Conservation (phyloP, 2,888 invertebrate species). For the Tillus elongatus region DNA sequence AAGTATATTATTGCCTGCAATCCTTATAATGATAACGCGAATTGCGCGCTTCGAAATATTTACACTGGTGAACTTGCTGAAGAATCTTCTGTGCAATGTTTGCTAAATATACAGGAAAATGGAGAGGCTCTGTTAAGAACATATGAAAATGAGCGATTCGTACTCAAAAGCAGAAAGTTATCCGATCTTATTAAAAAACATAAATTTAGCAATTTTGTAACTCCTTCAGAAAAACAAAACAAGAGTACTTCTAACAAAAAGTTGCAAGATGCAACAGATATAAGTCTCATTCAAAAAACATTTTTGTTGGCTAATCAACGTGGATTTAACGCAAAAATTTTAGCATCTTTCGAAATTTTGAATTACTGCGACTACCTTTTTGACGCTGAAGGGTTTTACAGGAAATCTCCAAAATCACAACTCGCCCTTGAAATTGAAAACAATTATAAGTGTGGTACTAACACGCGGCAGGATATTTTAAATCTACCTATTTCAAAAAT, state of each 20-base stretch:
- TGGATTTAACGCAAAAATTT: conserved; percentile 13
- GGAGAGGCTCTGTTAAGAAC: conserved; percentile 16
- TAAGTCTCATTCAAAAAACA: conserved; percentile 15
- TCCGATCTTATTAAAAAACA: conserved; percentile 11
- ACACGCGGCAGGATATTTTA: too few species aligned
- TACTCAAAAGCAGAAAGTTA: conserved; percentile 13
- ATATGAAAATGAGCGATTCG: conserved; percentile 18
- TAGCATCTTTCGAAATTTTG: too few species aligned
- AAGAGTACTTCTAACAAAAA: conserved; percentile 14
- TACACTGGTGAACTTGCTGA: conserved; percentile 16
- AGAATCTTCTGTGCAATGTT: conserved; percentile 15
- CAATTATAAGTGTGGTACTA: conserved; percentile 12
- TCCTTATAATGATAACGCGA: conserved; percentile 13
- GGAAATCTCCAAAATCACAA: conserved; percentile 16
- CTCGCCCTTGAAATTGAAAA: conserved; percentile 16
- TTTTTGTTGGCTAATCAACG: conserved; percentile 17
- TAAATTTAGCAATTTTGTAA: conserved; percentile 15
- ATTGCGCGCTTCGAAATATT: conserved; percentile 19
- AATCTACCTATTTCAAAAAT: conserved; percentile 17
- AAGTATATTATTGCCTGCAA: conserved; percentile 17
- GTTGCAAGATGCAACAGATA: conserved; percentile 15
- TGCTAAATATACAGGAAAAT: conserved; percentile 17
- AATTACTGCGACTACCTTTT: conserved; percentile 17
- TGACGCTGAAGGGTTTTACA: conserved; percentile 17
- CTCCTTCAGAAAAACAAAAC: conserved; percentile 8